Conservation (phyloP, 2,113 vertebrate species). For the Zapornia atra region DNA sequence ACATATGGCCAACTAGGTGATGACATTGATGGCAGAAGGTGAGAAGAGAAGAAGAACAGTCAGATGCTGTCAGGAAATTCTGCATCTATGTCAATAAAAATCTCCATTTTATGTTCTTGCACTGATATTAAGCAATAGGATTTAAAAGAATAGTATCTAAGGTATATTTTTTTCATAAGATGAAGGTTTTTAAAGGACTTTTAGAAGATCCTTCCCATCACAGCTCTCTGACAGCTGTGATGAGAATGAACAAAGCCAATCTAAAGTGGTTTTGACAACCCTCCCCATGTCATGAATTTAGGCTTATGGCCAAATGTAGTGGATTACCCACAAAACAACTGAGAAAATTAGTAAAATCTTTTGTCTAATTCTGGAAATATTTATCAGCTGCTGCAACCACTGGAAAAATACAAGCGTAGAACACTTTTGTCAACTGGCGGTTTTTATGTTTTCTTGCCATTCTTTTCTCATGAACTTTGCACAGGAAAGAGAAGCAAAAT, state of each 20-base stretch:
- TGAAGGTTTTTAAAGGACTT: neutral
- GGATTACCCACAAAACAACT: neutral
- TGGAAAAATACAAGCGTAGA: neutral
- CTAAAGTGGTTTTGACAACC: neutral
- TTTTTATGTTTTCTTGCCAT: neutral
- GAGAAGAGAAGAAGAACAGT: constrained; percentile 8
- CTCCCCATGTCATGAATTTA: neutral
- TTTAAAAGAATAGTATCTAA: neutral
- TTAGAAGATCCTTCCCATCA: neutral
- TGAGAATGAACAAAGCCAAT: neutral
- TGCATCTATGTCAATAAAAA: neutral
- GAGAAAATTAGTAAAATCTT: neutral
- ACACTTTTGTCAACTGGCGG: neutral
- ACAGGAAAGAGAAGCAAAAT: neutral
- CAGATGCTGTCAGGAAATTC: neutral
- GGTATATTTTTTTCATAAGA: neutral
- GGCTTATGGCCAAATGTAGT: neutral
- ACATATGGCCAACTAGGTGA: neutral
- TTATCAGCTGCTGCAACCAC: neutral
- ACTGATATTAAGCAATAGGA: neutral
- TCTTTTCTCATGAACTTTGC: neutral
- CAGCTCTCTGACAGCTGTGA: neutral
- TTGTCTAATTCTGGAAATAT: neutral
- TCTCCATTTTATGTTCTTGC: neutral
- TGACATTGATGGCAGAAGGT: neutral